Percentiles rank a stretch among this genome's conserved stretches.
phyloP scores from a whole-genome alignment of 2,888 invertebrate genomes.

The Dexiosoma caninum region DNA sequence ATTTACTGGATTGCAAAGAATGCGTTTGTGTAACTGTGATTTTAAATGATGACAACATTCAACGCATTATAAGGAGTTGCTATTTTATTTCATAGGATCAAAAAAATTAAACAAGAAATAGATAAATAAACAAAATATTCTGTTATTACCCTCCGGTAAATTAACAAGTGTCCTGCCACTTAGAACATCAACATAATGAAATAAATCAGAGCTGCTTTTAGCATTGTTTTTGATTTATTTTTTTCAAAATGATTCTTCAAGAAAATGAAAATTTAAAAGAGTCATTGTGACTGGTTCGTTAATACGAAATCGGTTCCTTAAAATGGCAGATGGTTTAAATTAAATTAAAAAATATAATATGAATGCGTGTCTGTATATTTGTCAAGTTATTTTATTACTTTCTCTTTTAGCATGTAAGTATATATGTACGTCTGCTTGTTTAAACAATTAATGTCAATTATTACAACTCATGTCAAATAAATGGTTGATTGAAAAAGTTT shows the following conservation, averaged over 20 bases:
- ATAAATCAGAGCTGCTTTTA: not conserved
- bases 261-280: slow-evolving; percentile 2
- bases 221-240: not conserved
- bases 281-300: not conserved
- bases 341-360: not conserved
- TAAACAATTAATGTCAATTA: slow-evolving; percentile 47
- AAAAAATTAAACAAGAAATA: no score
- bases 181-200: not conserved
- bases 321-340: not conserved
- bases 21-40: slow-evolving; percentile 8
- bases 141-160: not conserved
- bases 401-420: no score
- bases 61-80: slow-evolving; percentile 7
- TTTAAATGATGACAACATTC: slow-evolving; percentile 18
- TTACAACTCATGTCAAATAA: slow-evolving; percentile 1
- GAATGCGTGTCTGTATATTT: not conserved
- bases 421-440: slow-evolving; percentile 25
- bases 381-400: not conserved
- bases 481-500: slow-evolving; percentile 19
- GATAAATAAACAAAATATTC: no score
- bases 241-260: not conserved
- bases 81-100: no score
- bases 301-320: not conserved
- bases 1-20: not conserved
- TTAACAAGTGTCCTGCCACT: not conserved